phyloP scores from a whole-genome alignment of 2,113 vertebrate species.

The Nothoprocta perdicaria region DNA sequence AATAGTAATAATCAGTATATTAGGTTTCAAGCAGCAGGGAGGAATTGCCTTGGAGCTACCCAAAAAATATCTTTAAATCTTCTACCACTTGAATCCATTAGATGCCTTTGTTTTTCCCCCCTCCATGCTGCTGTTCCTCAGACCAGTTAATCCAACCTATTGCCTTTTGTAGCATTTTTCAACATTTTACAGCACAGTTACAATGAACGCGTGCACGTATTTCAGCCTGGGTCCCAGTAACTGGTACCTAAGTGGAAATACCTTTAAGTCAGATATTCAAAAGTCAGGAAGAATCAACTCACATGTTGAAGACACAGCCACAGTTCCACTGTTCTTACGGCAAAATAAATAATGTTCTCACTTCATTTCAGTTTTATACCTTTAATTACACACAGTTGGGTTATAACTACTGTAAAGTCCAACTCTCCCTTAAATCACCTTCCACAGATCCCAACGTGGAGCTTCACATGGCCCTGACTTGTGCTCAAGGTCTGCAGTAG shows the following conservation, averaged over 20 bases:
- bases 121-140: constrained; percentile 3
- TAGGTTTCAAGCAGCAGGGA: constrained; percentile 21
- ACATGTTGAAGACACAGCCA: background rate
- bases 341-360: background rate
- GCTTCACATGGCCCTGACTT: fast-evolving
- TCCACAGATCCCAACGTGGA: fast-evolving
- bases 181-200: constrained; percentile 8
- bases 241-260: background rate
- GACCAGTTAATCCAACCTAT: constrained; percentile 22
- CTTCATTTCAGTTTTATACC: background rate
- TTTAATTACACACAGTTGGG: background rate
- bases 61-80: background rate
- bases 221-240: background rate
- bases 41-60: background rate
- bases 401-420: background rate
- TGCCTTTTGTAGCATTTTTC: background rate
- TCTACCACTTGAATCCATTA: background rate
- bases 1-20: background rate
- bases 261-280: background rate
- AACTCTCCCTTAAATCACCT: background rate
- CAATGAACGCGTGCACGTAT: background rate
- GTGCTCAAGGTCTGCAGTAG: background rate
- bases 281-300: background rate
- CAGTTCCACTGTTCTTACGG: background rate
- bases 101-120: background rate